Evolutionary conservation across 2,113 vertebrate species (phyloP).

Genomic region (Grallaria varia): DNA sequence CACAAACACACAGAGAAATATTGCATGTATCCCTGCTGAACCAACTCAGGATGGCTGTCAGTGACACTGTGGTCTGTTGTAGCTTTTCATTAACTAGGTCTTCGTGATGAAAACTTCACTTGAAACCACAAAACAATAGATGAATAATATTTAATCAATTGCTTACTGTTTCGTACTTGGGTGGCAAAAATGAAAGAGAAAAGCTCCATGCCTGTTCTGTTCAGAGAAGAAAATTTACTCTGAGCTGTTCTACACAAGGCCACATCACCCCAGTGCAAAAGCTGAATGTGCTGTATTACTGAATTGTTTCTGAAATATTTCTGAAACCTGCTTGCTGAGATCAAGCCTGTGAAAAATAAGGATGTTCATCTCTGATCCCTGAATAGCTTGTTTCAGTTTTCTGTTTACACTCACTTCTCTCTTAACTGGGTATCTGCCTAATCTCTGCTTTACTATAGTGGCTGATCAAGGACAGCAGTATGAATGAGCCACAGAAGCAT

Average conservation of each 20-base stretch:
- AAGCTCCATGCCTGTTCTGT: not conserved
- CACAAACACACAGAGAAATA: not conserved
- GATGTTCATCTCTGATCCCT: not conserved
- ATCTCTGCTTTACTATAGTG: not conserved
- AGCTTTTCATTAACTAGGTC: not conserved
- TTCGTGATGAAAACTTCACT: not conserved
- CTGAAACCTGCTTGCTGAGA: not conserved
- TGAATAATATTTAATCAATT: not conserved
- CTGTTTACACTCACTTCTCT: not conserved
- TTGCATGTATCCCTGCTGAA: not conserved
- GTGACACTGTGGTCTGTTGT: not conserved
- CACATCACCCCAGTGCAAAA: not conserved
- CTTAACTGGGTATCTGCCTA: not conserved
- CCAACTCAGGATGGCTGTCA: not conserved
- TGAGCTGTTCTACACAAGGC: not conserved
- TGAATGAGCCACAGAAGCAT: not conserved
- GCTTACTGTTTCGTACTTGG: not conserved
- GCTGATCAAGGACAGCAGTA: not conserved
- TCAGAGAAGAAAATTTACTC: not conserved
- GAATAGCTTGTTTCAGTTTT: not conserved
- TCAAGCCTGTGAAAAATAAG: not conserved
- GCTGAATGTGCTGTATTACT: not conserved
- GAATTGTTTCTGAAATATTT: not conserved
- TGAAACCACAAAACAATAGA: not conserved
- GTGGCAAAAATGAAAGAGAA: not conserved